phyloP scores from a whole-genome alignment of 2,888 invertebrate genomes.

The Scaptomyza caliginosa region DNA sequence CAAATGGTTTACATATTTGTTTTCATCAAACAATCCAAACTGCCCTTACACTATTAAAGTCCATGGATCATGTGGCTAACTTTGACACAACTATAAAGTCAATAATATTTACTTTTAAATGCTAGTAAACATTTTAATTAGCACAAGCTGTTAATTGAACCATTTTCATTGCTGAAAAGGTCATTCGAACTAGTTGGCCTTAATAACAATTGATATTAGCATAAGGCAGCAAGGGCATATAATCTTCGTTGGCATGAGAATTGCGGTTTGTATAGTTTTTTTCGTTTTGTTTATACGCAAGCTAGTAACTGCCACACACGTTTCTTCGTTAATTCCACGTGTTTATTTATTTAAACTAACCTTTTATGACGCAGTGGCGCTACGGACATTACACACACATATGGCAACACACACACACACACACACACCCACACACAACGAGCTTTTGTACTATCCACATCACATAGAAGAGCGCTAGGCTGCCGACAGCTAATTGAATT shows the following conservation, averaged over 20 bases:
- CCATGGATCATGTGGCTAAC: not conserved
- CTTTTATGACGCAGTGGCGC: slow-evolving; percentile 72
- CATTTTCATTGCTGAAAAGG: no score
- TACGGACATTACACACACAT: slow-evolving; percentile 46
- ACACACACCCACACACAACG: slow-evolving; percentile 3
- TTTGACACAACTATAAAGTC: not conserved
- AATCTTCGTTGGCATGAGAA: not conserved
- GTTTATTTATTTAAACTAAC: slow-evolving; percentile 76
- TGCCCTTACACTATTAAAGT: slow-evolving; percentile 5
- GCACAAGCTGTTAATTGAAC: no score
- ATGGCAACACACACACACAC: slow-evolving; percentile 22
- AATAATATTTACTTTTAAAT: not conserved
- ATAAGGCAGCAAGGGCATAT: not conserved
- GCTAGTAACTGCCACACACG: slow-evolving; percentile 61
- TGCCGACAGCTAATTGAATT: slow-evolving; percentile 75
- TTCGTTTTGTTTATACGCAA: slow-evolving; percentile 21
- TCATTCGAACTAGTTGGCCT: not conserved
- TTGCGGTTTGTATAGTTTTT: not conserved
- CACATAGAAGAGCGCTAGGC: slow-evolving; percentile 27
- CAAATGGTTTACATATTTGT: slow-evolving; percentile 41
- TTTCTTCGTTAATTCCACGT: slow-evolving; percentile 75
- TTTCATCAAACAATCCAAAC: slow-evolving; percentile 19
- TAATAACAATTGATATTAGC: not conserved
- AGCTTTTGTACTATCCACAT: slow-evolving; percentile 41
- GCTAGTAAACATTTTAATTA: not conserved